Evolutionary conservation across 2,888 invertebrate species (phyloP).

Genomic region (Eudasyphora cyanicolor): DNA sequence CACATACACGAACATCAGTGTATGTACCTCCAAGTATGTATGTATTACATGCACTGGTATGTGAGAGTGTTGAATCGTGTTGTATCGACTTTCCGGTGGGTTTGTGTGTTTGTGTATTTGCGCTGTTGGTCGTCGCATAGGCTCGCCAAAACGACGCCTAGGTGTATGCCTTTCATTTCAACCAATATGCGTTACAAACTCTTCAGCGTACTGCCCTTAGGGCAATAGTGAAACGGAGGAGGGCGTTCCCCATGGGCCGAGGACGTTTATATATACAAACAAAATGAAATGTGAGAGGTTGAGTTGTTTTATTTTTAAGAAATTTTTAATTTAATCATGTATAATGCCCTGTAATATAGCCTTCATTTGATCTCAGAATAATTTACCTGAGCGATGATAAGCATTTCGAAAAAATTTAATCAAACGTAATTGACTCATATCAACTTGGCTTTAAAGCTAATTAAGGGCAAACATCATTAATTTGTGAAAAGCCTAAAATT

Average conservation of each 20-base stretch:
- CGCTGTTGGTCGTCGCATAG: slow-evolving; percentile 67
- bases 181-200: neutral
- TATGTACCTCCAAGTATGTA: neutral
- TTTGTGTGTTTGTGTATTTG: slow-evolving; percentile 40
- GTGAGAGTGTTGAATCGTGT: slow-evolving; percentile 17
- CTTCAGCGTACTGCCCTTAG: neutral
- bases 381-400: too few relatives aligned
- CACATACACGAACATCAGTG: neutral
- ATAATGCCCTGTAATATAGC: too few relatives aligned
- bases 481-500: slow-evolving; percentile 52
- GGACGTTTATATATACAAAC: neutral
- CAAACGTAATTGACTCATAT: neutral
- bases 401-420: neutral
- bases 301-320: neutral
- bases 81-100: neutral
- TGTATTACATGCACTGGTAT: slow-evolving; percentile 28
- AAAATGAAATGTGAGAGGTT: neutral
- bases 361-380: too few relatives aligned
- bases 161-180: slow-evolving; percentile 62
- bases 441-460: neutral
- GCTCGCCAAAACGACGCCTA: slow-evolving; percentile 68
- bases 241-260: neutral
- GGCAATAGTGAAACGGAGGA: neutral
- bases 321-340: neutral
- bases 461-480: slow-evolving; percentile 38